Evolutionary conservation across 1,140 invertebrate genomes (phyloP).

Genomic region (Drosophila persimilis): DNA sequence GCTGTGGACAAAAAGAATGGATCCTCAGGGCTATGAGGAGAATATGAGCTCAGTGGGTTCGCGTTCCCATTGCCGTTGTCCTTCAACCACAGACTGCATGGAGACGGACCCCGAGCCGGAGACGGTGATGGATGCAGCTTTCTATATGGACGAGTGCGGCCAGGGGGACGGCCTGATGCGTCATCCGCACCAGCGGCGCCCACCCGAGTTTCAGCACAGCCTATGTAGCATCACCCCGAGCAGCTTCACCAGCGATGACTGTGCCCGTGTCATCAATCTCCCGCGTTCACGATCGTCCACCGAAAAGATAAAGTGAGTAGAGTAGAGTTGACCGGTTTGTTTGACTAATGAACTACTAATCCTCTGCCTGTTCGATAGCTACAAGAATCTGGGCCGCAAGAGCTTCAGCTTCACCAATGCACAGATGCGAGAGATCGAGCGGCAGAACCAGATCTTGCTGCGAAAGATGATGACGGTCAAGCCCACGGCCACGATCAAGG

Average conservation of each 20-base stretch:
- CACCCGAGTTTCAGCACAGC: constrained; percentile 30
- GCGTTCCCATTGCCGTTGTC: constrained; percentile 55
- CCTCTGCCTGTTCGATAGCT: constrained; percentile 19
- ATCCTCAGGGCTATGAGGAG: too few relatives aligned
- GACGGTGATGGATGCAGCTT: neutral
- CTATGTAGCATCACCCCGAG: constrained; percentile 61
- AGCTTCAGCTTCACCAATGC: constrained; percentile 79
- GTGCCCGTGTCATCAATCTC: constrained; percentile 49
- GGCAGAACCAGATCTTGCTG: constrained; percentile 74
- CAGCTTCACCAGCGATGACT: constrained; percentile 57
- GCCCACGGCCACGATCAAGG: constrained; percentile 59
- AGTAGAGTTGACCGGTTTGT: neutral
- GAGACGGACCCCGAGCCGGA: neutral
- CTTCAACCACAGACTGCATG: constrained; percentile 18
- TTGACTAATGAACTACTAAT: neutral
- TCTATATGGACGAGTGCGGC: constrained; percentile 57
- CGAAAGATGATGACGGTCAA: constrained; percentile 76
- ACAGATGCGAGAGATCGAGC: constrained; percentile 78
- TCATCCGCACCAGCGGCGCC: constrained; percentile 34
- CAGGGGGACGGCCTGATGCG: constrained; percentile 66
- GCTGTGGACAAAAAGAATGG: neutral
- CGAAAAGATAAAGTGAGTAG: constrained; percentile 64
- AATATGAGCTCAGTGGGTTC: too few relatives aligned
- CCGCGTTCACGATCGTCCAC: constrained; percentile 53
- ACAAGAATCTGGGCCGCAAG: constrained; percentile 68